These are phyloP conservation scores for Brienomyrus longianalis DNA, from an alignment of 2,113 vertebrate genomes.

Conservation along the genomic window DNA sequence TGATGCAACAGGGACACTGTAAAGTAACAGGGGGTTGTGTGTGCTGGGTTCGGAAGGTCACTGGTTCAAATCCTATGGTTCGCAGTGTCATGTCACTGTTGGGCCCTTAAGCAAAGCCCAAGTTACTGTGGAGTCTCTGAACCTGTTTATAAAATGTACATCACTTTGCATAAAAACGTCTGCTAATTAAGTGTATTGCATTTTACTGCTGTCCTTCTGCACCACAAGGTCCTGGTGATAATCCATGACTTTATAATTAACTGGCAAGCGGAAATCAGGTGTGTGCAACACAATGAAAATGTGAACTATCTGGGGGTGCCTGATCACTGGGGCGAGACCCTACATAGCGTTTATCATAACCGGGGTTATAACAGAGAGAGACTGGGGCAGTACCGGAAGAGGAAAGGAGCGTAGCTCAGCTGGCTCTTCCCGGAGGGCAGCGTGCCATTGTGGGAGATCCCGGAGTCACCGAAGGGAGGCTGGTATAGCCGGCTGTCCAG, in stretches of 20 bases:
- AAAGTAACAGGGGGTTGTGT: background rate
- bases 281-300: background rate
- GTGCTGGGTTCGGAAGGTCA: background rate
- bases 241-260: background rate
- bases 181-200: background rate
- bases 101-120: background rate
- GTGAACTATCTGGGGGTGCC: background rate
- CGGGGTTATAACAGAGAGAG: background rate
- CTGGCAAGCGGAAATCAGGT: background rate
- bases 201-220: background rate
- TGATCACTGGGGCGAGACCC: background rate
- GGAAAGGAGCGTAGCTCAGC: slow-evolving; percentile 87
- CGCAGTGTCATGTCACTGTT: background rate
- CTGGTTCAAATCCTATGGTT: background rate
- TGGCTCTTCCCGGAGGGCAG: slow-evolving; percentile 82
- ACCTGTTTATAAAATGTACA: background rate
- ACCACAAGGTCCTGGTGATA: background rate
- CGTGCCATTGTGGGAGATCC: slow-evolving; percentile 76
- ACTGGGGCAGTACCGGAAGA: slow-evolving; percentile 62
- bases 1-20: background rate
- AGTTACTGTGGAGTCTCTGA: background rate
- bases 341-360: background rate
- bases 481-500: slow-evolving; percentile 71
- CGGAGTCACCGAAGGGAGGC: slow-evolving; percentile 71
- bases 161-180: background rate